phyloP scores from a whole-genome alignment of 2,797 vertebrate genomes.

The Delichon dasypus region DNA sequence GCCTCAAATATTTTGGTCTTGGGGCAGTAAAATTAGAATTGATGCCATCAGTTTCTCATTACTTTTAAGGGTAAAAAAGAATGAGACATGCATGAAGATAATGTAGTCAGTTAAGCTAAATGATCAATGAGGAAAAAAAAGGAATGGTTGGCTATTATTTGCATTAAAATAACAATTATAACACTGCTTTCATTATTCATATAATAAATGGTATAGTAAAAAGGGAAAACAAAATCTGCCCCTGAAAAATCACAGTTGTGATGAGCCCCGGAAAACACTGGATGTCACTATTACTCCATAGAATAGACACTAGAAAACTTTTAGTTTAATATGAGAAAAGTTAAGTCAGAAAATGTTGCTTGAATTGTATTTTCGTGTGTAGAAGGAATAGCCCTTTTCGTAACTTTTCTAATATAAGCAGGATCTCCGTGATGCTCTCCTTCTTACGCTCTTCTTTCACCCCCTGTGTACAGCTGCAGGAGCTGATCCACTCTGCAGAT shows the following conservation, averaged over 20 bases:
- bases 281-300: conserved; percentile 51
- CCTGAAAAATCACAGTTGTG: background rate
- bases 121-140: background rate
- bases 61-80: background rate
- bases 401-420: background rate
- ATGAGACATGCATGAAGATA: background rate
- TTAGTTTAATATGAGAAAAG: background rate
- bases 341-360: background rate
- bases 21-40: background rate
- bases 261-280: conserved; percentile 27
- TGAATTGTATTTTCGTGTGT: background rate
- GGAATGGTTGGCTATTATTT: background rate
- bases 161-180: background rate
- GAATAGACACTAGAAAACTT: background rate
- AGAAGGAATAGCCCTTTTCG: background rate
- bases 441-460: background rate
- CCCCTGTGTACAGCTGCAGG: conserved; percentile 78
- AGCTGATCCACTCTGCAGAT: conserved; percentile 76
- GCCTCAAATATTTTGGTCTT: background rate
- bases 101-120: background rate
- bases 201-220: background rate
- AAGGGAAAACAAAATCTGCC: background rate
- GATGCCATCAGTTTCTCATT: background rate
- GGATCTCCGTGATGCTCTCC: background rate
- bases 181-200: background rate